Conservation (phyloP, 2,888 invertebrate species). For the Rhingia campestris region DNA sequence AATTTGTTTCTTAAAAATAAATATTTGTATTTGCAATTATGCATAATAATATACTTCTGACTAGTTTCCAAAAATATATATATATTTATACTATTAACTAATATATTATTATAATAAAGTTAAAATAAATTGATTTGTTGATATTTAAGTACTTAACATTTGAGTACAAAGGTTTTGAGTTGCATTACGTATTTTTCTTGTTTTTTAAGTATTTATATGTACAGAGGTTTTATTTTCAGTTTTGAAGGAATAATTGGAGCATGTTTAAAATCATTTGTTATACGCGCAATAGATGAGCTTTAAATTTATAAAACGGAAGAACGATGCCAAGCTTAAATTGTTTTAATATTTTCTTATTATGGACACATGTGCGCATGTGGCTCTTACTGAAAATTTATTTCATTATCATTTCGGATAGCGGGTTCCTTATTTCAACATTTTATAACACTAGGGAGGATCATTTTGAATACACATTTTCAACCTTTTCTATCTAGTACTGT, state of each 20-base stretch:
- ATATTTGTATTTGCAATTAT: constrained; percentile 13
- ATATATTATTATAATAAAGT: constrained; percentile 16
- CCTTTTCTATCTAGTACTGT: no score
- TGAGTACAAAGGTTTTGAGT: constrained; percentile 44
- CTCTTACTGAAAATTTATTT: no score
- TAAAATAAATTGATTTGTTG: constrained; percentile 27
- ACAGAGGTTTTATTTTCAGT: constrained; percentile 2
- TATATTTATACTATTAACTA: constrained; percentile 25
- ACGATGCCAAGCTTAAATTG: neutral
- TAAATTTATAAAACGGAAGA: neutral
- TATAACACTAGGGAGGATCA: no score
- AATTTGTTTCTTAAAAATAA: constrained; percentile 5
- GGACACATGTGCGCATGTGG: no score
- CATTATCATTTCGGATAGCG: no score
- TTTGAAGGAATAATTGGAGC: neutral
- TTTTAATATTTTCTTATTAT: no score
- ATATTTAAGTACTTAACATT: constrained; percentile 69
- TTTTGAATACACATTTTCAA: no score
- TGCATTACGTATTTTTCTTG: constrained; percentile 1
- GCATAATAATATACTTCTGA: constrained; percentile 63
- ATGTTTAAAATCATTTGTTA: neutral
- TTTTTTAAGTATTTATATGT: constrained; percentile 16
- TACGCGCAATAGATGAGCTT: neutral
- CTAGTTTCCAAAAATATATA: constrained; percentile 62
- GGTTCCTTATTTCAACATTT: no score